phyloP scores from a whole-genome alignment of 2,888 invertebrate genomes.

The Drosophila maculinotata region DNA sequence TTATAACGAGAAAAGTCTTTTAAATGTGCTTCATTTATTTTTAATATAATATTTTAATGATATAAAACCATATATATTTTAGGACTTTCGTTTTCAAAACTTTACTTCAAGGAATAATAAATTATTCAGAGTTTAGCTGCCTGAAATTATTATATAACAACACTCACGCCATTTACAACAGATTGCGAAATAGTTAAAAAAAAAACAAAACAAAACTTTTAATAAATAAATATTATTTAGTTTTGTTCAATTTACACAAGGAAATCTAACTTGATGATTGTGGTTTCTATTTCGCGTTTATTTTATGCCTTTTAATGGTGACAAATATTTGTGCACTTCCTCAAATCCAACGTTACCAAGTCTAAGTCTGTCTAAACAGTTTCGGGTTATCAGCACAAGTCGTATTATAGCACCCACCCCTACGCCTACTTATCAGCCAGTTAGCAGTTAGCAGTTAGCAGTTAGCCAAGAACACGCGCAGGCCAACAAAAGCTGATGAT shows the following conservation, averaged over 20 bases:
- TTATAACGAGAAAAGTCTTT: too few species aligned
- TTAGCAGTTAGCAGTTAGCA: constrained; percentile 2
- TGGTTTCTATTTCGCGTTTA: not conserved
- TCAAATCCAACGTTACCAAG: constrained; percentile 42
- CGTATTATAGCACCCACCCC: constrained; percentile 36
- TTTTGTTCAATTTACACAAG: constrained; percentile 56
- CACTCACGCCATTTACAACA: constrained; percentile 2
- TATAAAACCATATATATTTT: too few species aligned
- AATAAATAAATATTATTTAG: constrained; percentile 13
- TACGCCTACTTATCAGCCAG: constrained; percentile 42
- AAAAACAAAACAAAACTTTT: not conserved
- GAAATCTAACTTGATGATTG: constrained; percentile 44
- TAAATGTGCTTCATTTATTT: too few species aligned
- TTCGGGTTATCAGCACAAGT: constrained; percentile 50
- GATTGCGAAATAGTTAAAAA: constrained; percentile 22
- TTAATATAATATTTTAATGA: too few species aligned
- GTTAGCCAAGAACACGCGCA: constrained; percentile 42
- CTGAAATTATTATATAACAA: constrained; percentile 9
- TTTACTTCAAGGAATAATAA: too few species aligned
- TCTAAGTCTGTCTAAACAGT: constrained; percentile 55
- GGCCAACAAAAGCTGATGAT: not conserved
- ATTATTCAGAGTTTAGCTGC: too few species aligned
- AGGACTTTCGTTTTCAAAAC: too few species aligned
- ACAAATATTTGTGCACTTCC: constrained; percentile 69
- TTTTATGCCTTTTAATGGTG: constrained; percentile 38